A percentile compares a stretch with the other conserved stretches of the same genome.
phyloP scores from a whole-genome alignment of 2,888 invertebrate species.

The Scrobipalpa costella region DNA sequence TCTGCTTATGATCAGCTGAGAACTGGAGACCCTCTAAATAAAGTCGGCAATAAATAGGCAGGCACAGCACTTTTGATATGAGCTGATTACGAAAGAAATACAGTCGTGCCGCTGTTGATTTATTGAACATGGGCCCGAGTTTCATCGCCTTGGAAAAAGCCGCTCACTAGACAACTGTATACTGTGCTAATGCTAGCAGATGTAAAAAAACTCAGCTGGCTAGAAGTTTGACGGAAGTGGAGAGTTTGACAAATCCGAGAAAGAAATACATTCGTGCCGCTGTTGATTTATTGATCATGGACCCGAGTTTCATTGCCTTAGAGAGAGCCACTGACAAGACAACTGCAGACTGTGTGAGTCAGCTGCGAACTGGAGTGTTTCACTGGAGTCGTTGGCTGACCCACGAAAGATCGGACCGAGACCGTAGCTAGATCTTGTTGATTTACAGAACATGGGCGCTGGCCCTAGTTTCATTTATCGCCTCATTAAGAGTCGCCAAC shows the following conservation, averaged over 20 bases:
- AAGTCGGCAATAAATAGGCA: slow-evolving; percentile 64
- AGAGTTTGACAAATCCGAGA: too few relatives aligned
- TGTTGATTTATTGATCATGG: slow-evolving; percentile 73
- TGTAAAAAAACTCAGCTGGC: too few relatives aligned
- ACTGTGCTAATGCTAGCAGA: not conserved
- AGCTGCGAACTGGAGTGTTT: too few relatives aligned
- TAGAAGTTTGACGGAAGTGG: too few relatives aligned
- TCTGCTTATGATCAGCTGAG: not conserved
- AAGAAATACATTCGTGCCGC: slow-evolving; percentile 76
- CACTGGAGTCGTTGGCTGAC: too few relatives aligned
- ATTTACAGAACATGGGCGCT: too few relatives aligned
- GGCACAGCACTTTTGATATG: slow-evolving; percentile 75
- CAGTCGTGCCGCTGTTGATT: slow-evolving; percentile 75
- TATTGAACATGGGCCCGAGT: slow-evolving; percentile 64
- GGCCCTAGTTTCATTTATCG: too few relatives aligned
- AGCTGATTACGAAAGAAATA: slow-evolving; percentile 80
- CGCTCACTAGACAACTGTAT: not conserved
- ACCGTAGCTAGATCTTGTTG: too few relatives aligned
- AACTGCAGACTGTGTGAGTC: too few relatives aligned
- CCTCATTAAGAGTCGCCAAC: too few relatives aligned
- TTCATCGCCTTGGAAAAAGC: slow-evolving; percentile 55
- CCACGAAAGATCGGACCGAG: too few relatives aligned
- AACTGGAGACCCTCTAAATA: too few relatives aligned
- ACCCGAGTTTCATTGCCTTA: slow-evolving; percentile 65
- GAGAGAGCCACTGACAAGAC: not conserved